Evolutionary conservation across 2,797 vertebrate genomes (phyloP), one percentile per base, ranked within the genome.

Genomic region (Catamblyrhynchus diadema): DNA sequence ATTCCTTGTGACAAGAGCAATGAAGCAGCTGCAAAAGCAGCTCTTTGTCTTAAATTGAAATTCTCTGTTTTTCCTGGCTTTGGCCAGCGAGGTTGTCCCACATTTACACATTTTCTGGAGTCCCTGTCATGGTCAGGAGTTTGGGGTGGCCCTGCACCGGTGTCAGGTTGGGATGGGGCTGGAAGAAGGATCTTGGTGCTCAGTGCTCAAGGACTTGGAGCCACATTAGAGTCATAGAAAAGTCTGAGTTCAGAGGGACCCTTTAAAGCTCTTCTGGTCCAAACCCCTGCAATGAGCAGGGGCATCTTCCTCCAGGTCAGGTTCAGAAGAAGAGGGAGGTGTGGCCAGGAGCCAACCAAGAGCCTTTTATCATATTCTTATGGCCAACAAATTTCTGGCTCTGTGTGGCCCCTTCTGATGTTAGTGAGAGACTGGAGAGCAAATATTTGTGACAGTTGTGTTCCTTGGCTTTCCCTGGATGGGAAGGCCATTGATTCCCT

Each of bases 1-100:
- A 47, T 92, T 88, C 95, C 93, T 79, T 73, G 56, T 91, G 95
- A 97, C 81, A 72, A 87, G 92, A 95, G 95, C 86, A 86, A 19
- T 35, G 92, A 95, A 94, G 94, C 87, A 70, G 57, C 85, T 80
- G 73, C 81, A 83, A 71, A 51, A 6, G 3, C 88, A 91, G 79
- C 82, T 81, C 82, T 81, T 75, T 0, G 0, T 70, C 48, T 81
- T 30, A 48, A 35, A 75, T 2, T 33, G 87, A 87, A 95, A 80
- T 57, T 21, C 50, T 42, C 44, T 45, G 33, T 4, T 84, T 75
- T 60, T n/a, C 35, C 39, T 79, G 73, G 44, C 42, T 75, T 81
- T 30, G 28, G 39, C 3, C 10, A 64, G 28, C 0, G 0, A 4
- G 8, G 30, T 19, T 42, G 15, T 69, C 81, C 51, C 74, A 27